Conservation (phyloP, 2,113 vertebrate species). For the Vidua macroura region DNA sequence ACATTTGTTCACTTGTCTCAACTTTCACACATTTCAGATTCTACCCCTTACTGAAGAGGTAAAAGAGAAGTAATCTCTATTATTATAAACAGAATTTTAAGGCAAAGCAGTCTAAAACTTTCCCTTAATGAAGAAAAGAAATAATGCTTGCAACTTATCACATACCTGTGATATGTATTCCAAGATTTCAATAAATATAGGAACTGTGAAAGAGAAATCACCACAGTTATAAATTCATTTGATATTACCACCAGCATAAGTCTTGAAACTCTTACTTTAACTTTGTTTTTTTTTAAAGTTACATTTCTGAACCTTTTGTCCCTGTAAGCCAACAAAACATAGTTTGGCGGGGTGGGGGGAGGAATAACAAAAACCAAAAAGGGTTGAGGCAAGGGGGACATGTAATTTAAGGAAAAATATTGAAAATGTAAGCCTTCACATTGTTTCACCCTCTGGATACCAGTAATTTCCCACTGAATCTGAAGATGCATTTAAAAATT, state of each 20-base stretch:
- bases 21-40: neutral
- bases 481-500: neutral
- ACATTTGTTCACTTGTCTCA: neutral
- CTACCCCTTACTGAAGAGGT: neutral
- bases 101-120: neutral
- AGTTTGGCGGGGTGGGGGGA: neutral
- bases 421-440: neutral
- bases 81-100: neutral
- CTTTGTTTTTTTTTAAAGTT: neutral
- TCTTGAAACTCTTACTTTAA: neutral
- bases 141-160: neutral
- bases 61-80: neutral
- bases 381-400: fast-evolving
- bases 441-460: neutral
- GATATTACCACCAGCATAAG: neutral
- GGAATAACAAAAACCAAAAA: neutral
- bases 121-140: neutral
- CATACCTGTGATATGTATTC: neutral
- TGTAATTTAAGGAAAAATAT: neutral
- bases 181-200: neutral
- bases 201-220: neutral
- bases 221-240: neutral
- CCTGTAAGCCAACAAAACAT: neutral
- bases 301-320: neutral
- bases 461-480: neutral